phyloP scores from a whole-genome alignment of 2,888 invertebrate species.

The Petrolisthes manimaculis region DNA sequence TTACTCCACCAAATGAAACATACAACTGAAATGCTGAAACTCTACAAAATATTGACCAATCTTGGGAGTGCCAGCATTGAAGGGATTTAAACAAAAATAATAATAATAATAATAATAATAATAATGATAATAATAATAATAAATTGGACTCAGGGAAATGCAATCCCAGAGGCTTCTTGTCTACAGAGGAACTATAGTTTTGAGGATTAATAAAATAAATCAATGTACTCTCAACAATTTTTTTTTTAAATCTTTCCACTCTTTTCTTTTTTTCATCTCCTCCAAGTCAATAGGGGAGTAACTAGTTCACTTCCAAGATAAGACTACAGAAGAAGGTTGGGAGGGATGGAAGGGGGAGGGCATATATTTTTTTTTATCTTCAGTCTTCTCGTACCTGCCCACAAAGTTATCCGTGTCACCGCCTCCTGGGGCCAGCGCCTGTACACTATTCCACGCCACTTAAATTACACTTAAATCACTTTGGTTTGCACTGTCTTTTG shows the following conservation, averaged over 20 bases:
- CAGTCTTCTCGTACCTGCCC: not conserved
- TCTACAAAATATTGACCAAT: constrained; percentile 58
- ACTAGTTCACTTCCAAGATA: constrained; percentile 47
- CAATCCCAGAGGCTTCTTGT: constrained; percentile 50
- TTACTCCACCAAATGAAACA: constrained; percentile 60
- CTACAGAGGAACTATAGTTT: constrained; percentile 56
- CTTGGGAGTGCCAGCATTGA: constrained; percentile 58
- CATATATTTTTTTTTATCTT: not conserved
- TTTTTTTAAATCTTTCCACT: not conserved
- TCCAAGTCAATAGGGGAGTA: constrained; percentile 28
- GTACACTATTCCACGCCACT: constrained; percentile 9
- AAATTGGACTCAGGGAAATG: constrained; percentile 47
- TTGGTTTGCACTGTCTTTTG: constrained; percentile 49
- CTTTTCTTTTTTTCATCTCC: constrained; percentile 11
- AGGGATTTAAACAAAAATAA: constrained; percentile 37
- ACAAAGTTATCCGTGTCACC: constrained; percentile 29
- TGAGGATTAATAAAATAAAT: constrained; percentile 52
- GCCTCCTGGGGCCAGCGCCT: constrained; percentile 51
- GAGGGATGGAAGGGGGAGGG: constrained; percentile 33
- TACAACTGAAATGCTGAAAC: constrained; percentile 64
- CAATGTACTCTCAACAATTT: constrained; percentile 45
- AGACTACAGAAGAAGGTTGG: constrained; percentile 46
- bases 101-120: not conserved
- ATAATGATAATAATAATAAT: not conserved
- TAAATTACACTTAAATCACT: constrained; percentile 56